Evolutionary conservation across 2,888 invertebrate species (phyloP).

Genomic region (Eubasilissa splendida): DNA sequence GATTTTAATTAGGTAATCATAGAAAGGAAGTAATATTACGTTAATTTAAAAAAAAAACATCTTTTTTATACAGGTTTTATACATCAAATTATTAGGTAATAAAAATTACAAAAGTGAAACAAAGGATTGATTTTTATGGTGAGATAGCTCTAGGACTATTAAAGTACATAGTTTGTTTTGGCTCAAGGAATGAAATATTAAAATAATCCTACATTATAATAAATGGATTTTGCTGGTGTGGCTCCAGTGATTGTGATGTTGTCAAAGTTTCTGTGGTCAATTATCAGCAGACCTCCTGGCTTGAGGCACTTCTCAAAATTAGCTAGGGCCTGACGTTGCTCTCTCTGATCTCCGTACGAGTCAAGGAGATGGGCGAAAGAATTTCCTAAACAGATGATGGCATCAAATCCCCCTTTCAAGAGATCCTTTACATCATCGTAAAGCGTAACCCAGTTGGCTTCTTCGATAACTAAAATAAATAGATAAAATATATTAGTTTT

Average conservation of each 20-base stretch:
- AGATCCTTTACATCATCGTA: conserved; percentile 80
- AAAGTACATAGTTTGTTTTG: neutral
- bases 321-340: conserved; percentile 83
- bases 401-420: conserved; percentile 81
- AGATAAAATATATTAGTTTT: neutral
- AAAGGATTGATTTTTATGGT: neutral
- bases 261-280: conserved; percentile 93
- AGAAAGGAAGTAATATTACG: neutral
- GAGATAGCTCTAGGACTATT: neutral
- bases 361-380: conserved; percentile 93
- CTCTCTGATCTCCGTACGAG: conserved; percentile 82
- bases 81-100: no score
- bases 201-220: conserved; percentile 83
- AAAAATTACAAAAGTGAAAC: neutral
- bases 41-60: neutral
- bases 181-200: neutral
- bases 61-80: no score
- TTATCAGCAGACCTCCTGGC: conserved; percentile 87
- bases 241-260: conserved; percentile 82
- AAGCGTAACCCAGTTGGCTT: conserved; percentile 91
- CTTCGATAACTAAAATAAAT: conserved; percentile 83
- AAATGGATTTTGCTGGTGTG: conserved; percentile 88
- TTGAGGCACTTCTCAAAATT: conserved; percentile 89
- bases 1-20: neutral
- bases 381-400: conserved; percentile 91